Base-by-base conservation (phyloP, 2,113 vertebrate genomes). In the Mastomys coucha region DNA sequence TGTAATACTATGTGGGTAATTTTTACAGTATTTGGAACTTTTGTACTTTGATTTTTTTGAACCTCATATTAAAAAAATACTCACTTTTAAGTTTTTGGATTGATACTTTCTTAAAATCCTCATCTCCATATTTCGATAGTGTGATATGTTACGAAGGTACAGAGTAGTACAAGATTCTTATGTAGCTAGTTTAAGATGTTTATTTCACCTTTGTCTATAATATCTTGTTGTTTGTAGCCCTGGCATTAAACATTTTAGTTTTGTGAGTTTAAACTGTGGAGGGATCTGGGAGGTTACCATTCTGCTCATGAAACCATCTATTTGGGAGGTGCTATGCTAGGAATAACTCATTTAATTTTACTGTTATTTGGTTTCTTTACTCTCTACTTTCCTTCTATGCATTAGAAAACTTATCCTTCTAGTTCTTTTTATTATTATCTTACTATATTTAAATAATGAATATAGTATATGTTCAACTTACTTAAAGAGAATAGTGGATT, bases 271-370 rank as follows among this genome's bases (percentile, higher is more conserved):
- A 42, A 78, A 33, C 45, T 78, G 28, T 49, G 42, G 75, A 2
- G 5, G 26, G 14, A 42, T 12, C 2, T 2, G 1, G 1, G 11
- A 28, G n/a, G n/a, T 10, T 76, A 22, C 39, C 75, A 13, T 39
- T 45, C 28, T 31, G 28, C 76, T 78, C 31, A 7, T 49, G 26
- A 78, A 9, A 13, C 45, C 1, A 7, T 77, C 11, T 28, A 14
- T 16, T 28, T 24, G 10, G 39, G 20, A 42, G 39, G 3, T 42
- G 3, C 24, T 42, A 22, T 42, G n/a, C n/a, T 9, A 45, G 28
- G 26, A 4, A 49, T 31, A 31, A 49, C 7, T 49, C 4, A 26
- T 31, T 16, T 42, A 49, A 49, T 7, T 49, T 77, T 49, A 14
- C 75, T 31, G 10, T 49, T 7, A 28, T 28, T 28, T 49, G 31